Base-by-base conservation (phyloP, 2,113 vertebrate genomes). In the Bujurquina vittata region DNA sequence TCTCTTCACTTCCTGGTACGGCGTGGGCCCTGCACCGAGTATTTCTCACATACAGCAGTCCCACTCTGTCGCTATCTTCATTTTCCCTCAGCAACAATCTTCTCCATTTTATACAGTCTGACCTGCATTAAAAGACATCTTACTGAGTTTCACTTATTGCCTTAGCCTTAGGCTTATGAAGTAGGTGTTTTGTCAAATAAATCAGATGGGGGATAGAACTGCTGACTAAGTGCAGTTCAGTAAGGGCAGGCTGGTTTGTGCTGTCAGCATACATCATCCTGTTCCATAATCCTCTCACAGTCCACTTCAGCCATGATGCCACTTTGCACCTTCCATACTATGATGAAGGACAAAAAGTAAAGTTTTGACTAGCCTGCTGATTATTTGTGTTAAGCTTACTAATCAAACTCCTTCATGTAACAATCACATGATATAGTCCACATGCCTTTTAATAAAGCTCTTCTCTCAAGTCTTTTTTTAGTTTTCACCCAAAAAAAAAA, bases 1-100 rank as follows among this genome's bases (percentile, higher is more conserved):
- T 85, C 91, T 88, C 81, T 79, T 92, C 95, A 87, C 93, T 91
- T 94, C 84, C 94, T 96, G 95, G 95, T 95, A 96, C 94, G 86
- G 88, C 84, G 87, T 91, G 90, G 93, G 90, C 86, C 79, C 61
- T 77, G 73, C 40, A 26, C 29, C 8, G 83, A 89, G 83, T 83
- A 90, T 90, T 91, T 91, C 90, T 90, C 85, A 87, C 91, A 92
- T 90, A 87, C 86, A 93, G 65, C 79, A 46, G 77, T 78, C 87
- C 87, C 83, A 91, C 84, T 88, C 79, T 15, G 79, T 62, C 65
- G 75, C 80, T 2, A 77, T 55, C 80, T 65, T 76, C 62, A 31
- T 75, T 80, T 49, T 84, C 67, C 76, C 22, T 63, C 69, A 65
- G 33, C 56, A 60, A 86, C 35, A 46, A 46, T 18, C 26, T 20